phyloP scores from a whole-genome alignment of 1,140 invertebrate species.

The Hypsibius dujardini region DNA sequence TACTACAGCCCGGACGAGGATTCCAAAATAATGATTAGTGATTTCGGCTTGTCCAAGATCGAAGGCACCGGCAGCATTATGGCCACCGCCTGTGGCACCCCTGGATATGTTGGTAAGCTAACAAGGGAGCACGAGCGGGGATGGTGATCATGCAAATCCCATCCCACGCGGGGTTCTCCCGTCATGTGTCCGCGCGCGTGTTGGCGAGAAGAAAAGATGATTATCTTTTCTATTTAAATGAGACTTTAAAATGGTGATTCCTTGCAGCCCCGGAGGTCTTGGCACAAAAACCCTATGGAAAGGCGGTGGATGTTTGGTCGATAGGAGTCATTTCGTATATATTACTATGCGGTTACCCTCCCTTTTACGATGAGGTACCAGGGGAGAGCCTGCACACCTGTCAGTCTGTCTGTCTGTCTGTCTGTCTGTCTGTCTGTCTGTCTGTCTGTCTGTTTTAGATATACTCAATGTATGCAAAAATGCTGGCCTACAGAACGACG shows the following conservation, averaged over 20 bases:
- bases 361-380: slow-evolving; percentile 82
- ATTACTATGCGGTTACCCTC: slow-evolving; percentile 80
- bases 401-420: too few relatives aligned
- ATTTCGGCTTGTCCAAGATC: slow-evolving; percentile 98
- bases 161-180: slow-evolving; percentile 17
- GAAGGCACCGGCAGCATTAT: slow-evolving; percentile 89
- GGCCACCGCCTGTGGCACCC: slow-evolving; percentile 98
- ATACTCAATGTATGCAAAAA: background rate
- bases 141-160: too few relatives aligned
- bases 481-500: slow-evolving; percentile 52
- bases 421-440: background rate
- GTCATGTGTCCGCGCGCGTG: slow-evolving; percentile 20
- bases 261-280: slow-evolving; percentile 82
- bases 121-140: background rate
- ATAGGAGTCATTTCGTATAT: slow-evolving; percentile 99
- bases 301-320: slow-evolving; percentile 98
- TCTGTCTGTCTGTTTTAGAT: background rate
- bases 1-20: slow-evolving; percentile 95
- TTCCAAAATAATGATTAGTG: slow-evolving; percentile 99
- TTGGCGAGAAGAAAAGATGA: too few relatives aligned
- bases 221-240: too few relatives aligned
- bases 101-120: slow-evolving; percentile 62
- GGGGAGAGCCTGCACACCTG: background rate
- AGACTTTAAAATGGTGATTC: background rate
- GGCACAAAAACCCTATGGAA: slow-evolving; percentile 94